These are phyloP conservation scores for Mastomys natalensis DNA, from an alignment of 2,113 vertebrate genomes.

Conservation along the genomic window DNA sequence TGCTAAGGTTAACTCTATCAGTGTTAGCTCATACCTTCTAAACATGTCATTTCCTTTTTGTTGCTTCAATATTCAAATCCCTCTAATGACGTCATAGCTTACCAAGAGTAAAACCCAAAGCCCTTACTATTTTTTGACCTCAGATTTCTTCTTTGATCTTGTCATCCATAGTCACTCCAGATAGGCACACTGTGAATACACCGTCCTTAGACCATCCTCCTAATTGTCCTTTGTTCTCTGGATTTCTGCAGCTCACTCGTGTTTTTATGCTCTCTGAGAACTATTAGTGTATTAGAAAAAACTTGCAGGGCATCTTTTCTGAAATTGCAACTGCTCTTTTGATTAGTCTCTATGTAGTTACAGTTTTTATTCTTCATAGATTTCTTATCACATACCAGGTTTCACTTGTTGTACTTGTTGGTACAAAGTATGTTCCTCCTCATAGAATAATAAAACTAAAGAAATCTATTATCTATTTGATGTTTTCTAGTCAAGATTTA, in stretches of 20 bases:
- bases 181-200: not conserved
- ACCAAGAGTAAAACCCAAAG: not conserved
- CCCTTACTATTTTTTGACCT: not conserved
- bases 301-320: not conserved
- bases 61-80: not conserved
- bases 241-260: not conserved
- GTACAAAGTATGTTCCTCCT: not conserved
- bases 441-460: constrained; percentile 31
- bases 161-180: not conserved
- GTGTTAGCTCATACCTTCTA: not conserved
- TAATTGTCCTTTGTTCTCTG: not conserved
- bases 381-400: not conserved
- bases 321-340: not conserved
- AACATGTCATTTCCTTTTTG: not conserved
- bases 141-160: not conserved
- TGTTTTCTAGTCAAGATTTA: not conserved
- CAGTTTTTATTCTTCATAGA: constrained; percentile 26
- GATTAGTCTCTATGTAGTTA: not conserved
- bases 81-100: not conserved
- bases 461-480: not conserved
- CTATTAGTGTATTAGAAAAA: not conserved
- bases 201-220: not conserved
- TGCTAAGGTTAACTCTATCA: not conserved
- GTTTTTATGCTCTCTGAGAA: constrained; percentile 35
- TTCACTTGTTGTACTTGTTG: not conserved